Evolutionary conservation across 2,113 vertebrate genomes (phyloP).

Genomic region (Odobenus rosmarus): DNA sequence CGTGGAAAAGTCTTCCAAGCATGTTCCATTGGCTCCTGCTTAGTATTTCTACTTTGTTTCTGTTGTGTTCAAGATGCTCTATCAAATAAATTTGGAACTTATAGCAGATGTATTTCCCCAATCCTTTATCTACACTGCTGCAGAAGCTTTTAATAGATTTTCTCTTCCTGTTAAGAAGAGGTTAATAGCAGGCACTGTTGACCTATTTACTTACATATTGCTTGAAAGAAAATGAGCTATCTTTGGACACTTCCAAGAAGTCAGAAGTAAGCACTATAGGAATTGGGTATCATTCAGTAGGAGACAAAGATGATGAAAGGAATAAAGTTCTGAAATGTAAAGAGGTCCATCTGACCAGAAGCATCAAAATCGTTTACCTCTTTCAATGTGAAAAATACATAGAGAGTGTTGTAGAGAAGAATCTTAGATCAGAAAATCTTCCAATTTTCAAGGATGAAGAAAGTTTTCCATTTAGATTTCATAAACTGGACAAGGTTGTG

Average conservation of each 20-base stretch:
- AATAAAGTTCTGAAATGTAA: background rate
- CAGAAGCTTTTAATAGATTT: background rate
- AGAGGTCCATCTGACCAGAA: background rate
- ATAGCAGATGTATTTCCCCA: fast-evolving
- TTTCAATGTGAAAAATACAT: background rate
- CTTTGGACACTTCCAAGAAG: background rate
- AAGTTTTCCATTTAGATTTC: background rate
- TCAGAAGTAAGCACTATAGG: background rate
- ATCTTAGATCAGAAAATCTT: background rate
- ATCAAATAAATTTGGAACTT: background rate
- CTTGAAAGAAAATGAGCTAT: background rate
- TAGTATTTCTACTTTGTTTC: background rate
- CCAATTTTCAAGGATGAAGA: background rate
- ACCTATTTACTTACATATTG: background rate
- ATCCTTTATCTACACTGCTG: background rate
- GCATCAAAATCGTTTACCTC: background rate
- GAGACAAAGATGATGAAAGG: background rate
- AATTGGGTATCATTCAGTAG: background rate
- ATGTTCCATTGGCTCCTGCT: background rate
- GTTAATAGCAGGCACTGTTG: background rate
- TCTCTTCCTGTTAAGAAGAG: background rate
- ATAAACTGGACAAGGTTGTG: background rate
- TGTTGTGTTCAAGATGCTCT: background rate
- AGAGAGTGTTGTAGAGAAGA: background rate
- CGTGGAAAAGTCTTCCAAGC: background rate